Percentiles rank a stretch among this genome's conserved stretches.
These are phyloP conservation scores for Platanista minor DNA, from an alignment of 2,113 vertebrate genomes.

Conservation along the genomic window DNA sequence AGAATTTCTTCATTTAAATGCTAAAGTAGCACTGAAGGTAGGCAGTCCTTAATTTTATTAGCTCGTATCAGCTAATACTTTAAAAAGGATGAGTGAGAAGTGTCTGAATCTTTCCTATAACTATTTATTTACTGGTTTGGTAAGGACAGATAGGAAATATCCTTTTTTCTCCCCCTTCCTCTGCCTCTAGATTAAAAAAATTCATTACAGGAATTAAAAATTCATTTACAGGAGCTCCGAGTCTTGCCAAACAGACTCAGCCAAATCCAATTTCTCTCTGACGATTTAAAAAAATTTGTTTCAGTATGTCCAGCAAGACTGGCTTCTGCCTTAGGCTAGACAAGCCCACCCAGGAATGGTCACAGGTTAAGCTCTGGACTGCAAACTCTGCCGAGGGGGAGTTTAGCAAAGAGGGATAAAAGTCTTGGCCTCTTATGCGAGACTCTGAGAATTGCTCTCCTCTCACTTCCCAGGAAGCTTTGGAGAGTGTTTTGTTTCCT, in stretches of 20 bases:
- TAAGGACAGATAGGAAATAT: not conserved
- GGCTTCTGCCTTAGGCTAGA: slow-evolving; percentile 50
- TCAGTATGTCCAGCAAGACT: not conserved
- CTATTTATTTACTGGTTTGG: not conserved
- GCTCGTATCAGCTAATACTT: not conserved
- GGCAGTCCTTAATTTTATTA: not conserved
- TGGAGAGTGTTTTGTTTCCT: not conserved
- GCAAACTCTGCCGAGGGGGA: slow-evolving; percentile 64
- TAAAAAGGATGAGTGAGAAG: not conserved
- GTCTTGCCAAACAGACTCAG: not conserved
- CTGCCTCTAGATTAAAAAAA: not conserved
- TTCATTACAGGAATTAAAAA: not conserved
- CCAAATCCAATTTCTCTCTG: not conserved
- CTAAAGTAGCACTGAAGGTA: not conserved
- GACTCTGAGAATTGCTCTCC: slow-evolving; percentile 63
- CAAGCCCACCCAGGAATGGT: slow-evolving; percentile 65
- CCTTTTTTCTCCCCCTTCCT: not conserved
- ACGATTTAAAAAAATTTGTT: not conserved
- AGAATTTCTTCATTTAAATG: slow-evolving; percentile 9
- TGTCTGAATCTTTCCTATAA: not conserved
- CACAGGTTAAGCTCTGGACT: slow-evolving; percentile 68
- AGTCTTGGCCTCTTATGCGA: slow-evolving; percentile 68
- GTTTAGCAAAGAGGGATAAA: slow-evolving; percentile 72
- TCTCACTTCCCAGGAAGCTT: slow-evolving; percentile 72
- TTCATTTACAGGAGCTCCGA: not conserved